Percentiles rank a stretch among this genome's conserved stretches.
These are phyloP conservation scores for Orthonychiurus folsomi DNA, from an alignment of 2,888 invertebrate genomes.

Conservation along the genomic window DNA sequence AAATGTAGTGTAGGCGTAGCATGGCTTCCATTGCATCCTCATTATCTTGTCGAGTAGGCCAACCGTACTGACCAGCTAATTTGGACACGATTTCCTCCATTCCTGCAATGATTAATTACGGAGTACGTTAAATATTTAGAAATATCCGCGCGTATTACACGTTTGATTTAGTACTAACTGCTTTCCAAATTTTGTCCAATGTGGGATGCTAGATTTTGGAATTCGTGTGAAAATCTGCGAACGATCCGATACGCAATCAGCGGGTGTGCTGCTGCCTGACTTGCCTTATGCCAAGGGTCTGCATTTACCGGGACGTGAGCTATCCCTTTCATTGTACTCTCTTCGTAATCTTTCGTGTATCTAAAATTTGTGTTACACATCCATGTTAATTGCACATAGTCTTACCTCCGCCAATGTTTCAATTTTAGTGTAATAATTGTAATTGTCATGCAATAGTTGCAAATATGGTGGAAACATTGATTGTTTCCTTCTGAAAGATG, in stretches of 20 bases:
- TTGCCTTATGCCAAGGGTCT: slow-evolving; percentile 8
- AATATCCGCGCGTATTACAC: not conserved
- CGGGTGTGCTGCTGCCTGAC: slow-evolving; percentile 19
- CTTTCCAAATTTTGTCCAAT: slow-evolving; percentile 27
- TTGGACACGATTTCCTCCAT: not conserved
- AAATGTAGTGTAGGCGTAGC: slow-evolving; percentile 38
- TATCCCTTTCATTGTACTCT: slow-evolving; percentile 26
- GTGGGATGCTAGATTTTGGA: slow-evolving; percentile 18
- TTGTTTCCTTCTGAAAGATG: not conserved
- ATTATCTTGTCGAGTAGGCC: slow-evolving; percentile 34
- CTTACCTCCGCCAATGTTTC: not conserved
- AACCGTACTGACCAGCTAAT: slow-evolving; percentile 9
- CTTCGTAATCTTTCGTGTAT: slow-evolving; percentile 37
- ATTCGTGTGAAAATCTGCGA: slow-evolving; percentile 19
- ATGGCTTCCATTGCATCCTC: slow-evolving; percentile 38
- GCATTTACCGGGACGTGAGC: slow-evolving; percentile 12
- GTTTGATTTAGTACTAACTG: slow-evolving; percentile 18
- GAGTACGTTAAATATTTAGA: not conserved
- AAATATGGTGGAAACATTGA: not conserved
- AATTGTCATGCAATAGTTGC: not conserved
- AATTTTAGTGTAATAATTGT: slow-evolving; percentile 2
- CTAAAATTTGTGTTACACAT: slow-evolving; percentile 12
- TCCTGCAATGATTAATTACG: not conserved
- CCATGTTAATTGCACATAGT: not conserved
- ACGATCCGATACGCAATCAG: slow-evolving; percentile 21